Evolutionary conservation across 1,140 invertebrate species (phyloP).

Genomic region (Diabrotica undecimpunctata): DNA sequence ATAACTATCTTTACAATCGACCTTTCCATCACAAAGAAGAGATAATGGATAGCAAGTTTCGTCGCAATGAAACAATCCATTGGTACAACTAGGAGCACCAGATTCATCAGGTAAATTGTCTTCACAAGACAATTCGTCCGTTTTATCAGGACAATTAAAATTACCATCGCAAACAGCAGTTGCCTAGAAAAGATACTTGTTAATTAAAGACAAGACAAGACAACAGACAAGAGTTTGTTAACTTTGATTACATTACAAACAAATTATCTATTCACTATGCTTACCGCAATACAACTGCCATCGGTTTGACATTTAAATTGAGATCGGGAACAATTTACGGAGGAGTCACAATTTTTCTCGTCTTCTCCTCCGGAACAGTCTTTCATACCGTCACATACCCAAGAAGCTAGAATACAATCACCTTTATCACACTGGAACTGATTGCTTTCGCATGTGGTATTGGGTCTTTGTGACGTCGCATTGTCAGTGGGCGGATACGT

Average conservation of each 20-base stretch:
- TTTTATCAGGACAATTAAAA: conserved; percentile 71
- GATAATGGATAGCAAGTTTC: conserved; percentile 57
- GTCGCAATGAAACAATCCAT: conserved; percentile 62
- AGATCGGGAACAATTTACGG: conserved; percentile 45
- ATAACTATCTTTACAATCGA: conserved; percentile 66
- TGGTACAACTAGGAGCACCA: conserved; percentile 51
- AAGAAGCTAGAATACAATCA: conserved; percentile 52
- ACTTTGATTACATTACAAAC: too few relatives aligned
- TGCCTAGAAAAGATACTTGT: not conserved
- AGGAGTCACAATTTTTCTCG: conserved; percentile 48
- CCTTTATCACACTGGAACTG: conserved; percentile 63
- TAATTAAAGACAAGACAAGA: too few relatives aligned
- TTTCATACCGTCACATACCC: conserved; percentile 57
- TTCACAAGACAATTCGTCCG: conserved; percentile 62
- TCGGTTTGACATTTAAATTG: conserved; percentile 70
- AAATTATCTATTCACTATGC: not conserved
- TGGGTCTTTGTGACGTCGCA: too few relatives aligned
- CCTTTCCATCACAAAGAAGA: conserved; percentile 61
- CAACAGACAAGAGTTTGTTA: too few relatives aligned
- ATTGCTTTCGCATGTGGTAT: conserved; percentile 50
- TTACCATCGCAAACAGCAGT: conserved; percentile 61
- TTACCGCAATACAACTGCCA: conserved; percentile 63
- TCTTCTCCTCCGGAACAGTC: conserved; percentile 60
- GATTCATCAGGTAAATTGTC: conserved; percentile 42
- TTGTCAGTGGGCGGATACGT: too few relatives aligned